phyloP scores from a whole-genome alignment of 2,113 vertebrate species.

The Neolamprologus longior region DNA sequence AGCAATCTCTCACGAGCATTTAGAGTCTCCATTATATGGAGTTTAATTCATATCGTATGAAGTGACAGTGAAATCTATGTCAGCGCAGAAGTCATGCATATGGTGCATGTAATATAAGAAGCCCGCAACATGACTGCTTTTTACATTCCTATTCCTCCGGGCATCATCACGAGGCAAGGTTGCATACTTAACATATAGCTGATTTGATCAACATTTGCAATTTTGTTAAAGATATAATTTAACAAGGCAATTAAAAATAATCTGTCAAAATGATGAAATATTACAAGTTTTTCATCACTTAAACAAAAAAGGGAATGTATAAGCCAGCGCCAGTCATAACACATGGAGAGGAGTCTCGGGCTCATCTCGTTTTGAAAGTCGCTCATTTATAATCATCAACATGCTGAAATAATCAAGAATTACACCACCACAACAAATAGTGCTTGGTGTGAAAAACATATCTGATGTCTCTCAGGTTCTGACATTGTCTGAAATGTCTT shows the following conservation, averaged over 20 bases:
- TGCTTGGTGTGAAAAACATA: conserved; percentile 64
- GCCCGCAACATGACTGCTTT: background rate
- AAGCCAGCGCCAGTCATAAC: background rate
- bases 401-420: conserved; percentile 63
- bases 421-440: conserved; percentile 57
- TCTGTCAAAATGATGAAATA: background rate
- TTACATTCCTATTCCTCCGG: background rate
- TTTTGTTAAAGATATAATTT: background rate
- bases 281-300: background rate
- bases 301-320: background rate
- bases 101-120: conserved; percentile 14
- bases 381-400: conserved; percentile 53
- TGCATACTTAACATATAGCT: conserved; percentile 27
- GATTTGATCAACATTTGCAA: conserved; percentile 31
- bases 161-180: conserved; percentile 2
- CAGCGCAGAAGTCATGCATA: conserved; percentile 3
- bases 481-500: conserved; percentile 65
- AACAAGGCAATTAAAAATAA: background rate
- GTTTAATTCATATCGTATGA: conserved; percentile 2
- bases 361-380: background rate
- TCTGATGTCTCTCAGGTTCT: conserved; percentile 66
- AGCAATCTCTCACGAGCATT: conserved; percentile 19
- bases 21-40: conserved; percentile 6
- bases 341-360: background rate
- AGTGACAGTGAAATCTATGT: conserved; percentile 24